Conservation (phyloP, 2,888 invertebrate species). For the Meiosimyza decipiens region DNA sequence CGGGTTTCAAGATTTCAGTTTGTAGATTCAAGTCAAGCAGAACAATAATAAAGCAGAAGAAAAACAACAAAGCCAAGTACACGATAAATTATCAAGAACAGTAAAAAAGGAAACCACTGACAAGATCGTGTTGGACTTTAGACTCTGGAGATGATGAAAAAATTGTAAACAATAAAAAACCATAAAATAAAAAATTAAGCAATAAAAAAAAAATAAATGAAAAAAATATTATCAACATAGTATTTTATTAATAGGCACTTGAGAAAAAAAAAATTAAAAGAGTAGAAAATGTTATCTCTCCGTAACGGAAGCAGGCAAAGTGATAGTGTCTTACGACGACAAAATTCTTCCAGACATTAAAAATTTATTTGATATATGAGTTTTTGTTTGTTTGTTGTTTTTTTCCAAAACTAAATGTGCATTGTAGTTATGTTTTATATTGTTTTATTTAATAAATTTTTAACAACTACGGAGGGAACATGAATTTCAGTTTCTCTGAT, state of each 20-base stretch:
- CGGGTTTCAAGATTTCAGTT: constrained; percentile 3
- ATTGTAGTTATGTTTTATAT: too few relatives aligned
- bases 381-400: constrained; percentile 2
- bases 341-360: not conserved
- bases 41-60: not conserved
- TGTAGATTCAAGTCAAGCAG: not conserved
- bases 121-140: constrained; percentile 27
- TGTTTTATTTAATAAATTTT: constrained; percentile 1
- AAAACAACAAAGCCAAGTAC: constrained; percentile 10
- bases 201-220: not conserved
- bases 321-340: not conserved
- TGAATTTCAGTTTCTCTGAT: not conserved
- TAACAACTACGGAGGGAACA: not conserved
- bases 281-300: not conserved
- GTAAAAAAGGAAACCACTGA: constrained; percentile 8
- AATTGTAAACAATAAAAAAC: not conserved
- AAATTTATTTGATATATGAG: not conserved
- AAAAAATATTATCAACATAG: constrained; percentile 11
- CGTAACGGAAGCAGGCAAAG: constrained; percentile 19
- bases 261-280: too few relatives aligned
- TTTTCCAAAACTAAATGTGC: not conserved
- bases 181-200: constrained; percentile 1
- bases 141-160: constrained; percentile 8
- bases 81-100: constrained; percentile 2
- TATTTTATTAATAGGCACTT: not conserved